These are phyloP conservation scores for Platyscapa corneri DNA, from an alignment of 1,140 invertebrate genomes.

Conservation along the genomic window DNA sequence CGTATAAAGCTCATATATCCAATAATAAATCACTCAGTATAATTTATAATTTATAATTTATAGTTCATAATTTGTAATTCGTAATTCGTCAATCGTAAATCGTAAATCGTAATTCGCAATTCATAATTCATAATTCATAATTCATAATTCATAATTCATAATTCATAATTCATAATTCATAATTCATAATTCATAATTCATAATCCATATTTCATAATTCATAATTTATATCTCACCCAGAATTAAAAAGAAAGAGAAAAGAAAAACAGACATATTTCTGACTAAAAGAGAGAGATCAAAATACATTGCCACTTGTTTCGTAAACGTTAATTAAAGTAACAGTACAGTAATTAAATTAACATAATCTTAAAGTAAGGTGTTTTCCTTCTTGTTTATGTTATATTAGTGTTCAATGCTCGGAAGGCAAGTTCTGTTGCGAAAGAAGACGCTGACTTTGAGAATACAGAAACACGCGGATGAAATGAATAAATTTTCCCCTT, in stretches of 20 bases:
- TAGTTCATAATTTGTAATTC: too few species aligned
- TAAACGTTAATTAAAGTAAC: constrained; percentile 74
- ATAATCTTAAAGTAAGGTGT: constrained; percentile 64
- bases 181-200: too few species aligned
- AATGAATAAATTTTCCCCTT: too few species aligned
- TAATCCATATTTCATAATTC: too few species aligned
- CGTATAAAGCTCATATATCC: constrained; percentile 60
- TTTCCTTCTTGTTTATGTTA: constrained; percentile 61
- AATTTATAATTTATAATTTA: too few species aligned
- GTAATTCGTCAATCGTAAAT: too few species aligned
- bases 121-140: too few species aligned
- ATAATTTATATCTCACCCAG: constrained; percentile 66
- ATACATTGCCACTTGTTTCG: constrained; percentile 83
- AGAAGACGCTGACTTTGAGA: constrained; percentile 61
- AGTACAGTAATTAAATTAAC: constrained; percentile 73
- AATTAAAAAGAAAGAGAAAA: constrained; percentile 63
- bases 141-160: too few species aligned
- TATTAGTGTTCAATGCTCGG: constrained; percentile 61
- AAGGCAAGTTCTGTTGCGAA: constrained; percentile 67
- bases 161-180: too few species aligned
- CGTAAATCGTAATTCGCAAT: too few species aligned
- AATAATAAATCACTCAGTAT: constrained; percentile 62
- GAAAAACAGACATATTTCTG: constrained; percentile 73
- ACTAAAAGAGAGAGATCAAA: constrained; percentile 83
- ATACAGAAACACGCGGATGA: constrained; percentile 59